Evolutionary conservation across 2,888 invertebrate species (phyloP).

Genomic region (Nomada ferruginata): DNA sequence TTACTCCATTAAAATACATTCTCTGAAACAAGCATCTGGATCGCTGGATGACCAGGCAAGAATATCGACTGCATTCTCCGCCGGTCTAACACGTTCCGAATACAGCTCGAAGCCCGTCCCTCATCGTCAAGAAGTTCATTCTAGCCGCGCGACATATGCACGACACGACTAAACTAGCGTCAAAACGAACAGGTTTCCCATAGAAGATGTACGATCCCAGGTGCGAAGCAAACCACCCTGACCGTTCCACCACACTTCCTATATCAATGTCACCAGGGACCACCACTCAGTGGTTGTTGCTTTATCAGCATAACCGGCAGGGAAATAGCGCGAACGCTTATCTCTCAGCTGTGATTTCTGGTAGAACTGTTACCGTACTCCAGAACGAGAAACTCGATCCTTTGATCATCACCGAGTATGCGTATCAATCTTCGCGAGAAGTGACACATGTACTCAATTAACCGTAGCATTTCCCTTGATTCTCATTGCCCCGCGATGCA

Average conservation of each 20-base stretch:
- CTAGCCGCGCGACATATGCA: conserved; percentile 21
- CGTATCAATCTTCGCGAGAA: conserved; percentile 41
- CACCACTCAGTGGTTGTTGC: conserved; percentile 32
- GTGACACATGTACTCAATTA: conserved; percentile 56
- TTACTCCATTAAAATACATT: conserved; percentile 13
- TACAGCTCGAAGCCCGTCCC: conserved; percentile 33
- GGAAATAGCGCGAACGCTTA: conserved; percentile 49
- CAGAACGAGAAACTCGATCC: conserved; percentile 53
- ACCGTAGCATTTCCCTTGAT: conserved; percentile 45
- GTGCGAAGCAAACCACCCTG: conserved; percentile 30
- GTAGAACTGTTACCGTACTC: conserved; percentile 36
- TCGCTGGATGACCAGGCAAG: neutral
- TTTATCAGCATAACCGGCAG: conserved; percentile 70
- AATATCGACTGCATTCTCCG: conserved; percentile 7
- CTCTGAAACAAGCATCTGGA: conserved; percentile 15
- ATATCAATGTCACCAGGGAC: conserved; percentile 45
- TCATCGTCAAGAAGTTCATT: conserved; percentile 38
- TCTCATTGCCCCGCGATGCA: conserved; percentile 31
- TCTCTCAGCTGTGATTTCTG: conserved; percentile 39
- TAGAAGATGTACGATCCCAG: conserved; percentile 42
- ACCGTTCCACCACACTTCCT: conserved; percentile 37
- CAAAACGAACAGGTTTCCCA: conserved; percentile 58
- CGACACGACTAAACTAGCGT: conserved; percentile 14
- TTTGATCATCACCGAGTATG: conserved; percentile 1
- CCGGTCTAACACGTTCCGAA: conserved; percentile 14